Evolutionary conservation across 2,113 vertebrate genomes (phyloP).

Genomic region (Promerops cafer): DNA sequence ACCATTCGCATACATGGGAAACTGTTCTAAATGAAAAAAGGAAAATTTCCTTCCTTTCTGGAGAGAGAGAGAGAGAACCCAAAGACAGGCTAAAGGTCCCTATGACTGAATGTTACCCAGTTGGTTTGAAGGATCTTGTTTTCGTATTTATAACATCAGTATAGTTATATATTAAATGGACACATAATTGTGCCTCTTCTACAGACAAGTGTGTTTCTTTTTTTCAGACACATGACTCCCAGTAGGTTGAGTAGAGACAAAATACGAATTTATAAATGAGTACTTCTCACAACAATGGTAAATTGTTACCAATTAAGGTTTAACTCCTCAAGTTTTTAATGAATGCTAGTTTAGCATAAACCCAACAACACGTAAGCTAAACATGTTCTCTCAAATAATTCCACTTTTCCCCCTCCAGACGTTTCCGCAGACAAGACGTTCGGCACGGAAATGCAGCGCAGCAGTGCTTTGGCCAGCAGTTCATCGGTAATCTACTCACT

Average conservation of each 20-base stretch:
- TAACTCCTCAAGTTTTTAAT: neutral
- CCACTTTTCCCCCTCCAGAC: constrained; percentile 63
- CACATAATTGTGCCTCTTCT: neutral
- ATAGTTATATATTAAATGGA: neutral
- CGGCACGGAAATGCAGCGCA: constrained; percentile 94
- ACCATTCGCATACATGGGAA: neutral
- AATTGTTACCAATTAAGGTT: neutral
- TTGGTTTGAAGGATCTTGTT: neutral
- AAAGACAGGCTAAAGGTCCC: neutral
- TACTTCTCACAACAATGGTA: neutral
- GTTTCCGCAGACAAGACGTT: constrained; percentile 94
- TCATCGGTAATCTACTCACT: constrained; percentile 77
- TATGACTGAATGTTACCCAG: neutral
- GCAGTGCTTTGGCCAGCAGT: constrained; percentile 92
- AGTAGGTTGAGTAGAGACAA: neutral
- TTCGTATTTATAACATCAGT: neutral
- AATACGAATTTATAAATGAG: neutral
- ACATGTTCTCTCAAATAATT: neutral
- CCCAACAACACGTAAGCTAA: neutral
- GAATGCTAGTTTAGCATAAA: neutral
- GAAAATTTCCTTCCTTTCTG: neutral
- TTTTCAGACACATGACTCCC: neutral
- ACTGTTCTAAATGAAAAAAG: neutral
- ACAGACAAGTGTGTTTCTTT: neutral
- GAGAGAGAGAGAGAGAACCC: neutral